Base-by-base conservation (phyloP, 2,797 vertebrate genomes). In the Poeciliopsis infans region DNA sequence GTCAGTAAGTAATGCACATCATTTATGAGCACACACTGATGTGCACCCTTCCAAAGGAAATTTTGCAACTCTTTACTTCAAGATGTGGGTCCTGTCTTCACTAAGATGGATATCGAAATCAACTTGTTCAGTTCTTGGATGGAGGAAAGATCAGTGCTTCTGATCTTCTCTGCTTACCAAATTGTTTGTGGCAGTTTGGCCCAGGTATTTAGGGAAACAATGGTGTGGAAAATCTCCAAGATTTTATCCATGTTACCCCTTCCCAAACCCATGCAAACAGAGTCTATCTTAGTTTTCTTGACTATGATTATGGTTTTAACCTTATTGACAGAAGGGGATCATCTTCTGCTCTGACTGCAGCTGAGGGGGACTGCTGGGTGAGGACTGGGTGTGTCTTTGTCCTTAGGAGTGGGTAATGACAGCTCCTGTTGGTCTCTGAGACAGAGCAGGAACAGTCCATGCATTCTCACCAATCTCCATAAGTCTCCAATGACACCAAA, bases 1-100 rank as follows among this genome's bases (percentile, higher is more conserved):
- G 41, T 79, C 43, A 75, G 41, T 79, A 57, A 81, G 75, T 76
- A 73, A 79, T 46, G 47, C 31, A 78, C 33, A 59, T 25, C 68
- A 53, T 41, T 43, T 41, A 36, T 72, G 25, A 69, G 39, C 49
- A 76, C 71, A n/a, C 25, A 61, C 55, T 10, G n/a, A 45, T 18
- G 68, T 49, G 31, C 55, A 47, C 4, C 12, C 20, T 25, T 20
- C 28, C 39, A 59, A 15, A 41, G 51, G 23, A 83, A 75, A 80
- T 69, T 45, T 39, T 70, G 55, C 75, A 75, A 72, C 74, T 47
- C 46, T 59, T 71, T 71, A 41, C 33, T 76, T 49, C 53, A 74
- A 74, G 72, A 85, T 31, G 59, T 13, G n/a, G 36, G 23, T 69
- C 0, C 23, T 43, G 39, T 43, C 41, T 13, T 13, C 25, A 45